Evolutionary conservation across 2,113 vertebrate species (phyloP).

Genomic region (Phycodurus eques): DNA sequence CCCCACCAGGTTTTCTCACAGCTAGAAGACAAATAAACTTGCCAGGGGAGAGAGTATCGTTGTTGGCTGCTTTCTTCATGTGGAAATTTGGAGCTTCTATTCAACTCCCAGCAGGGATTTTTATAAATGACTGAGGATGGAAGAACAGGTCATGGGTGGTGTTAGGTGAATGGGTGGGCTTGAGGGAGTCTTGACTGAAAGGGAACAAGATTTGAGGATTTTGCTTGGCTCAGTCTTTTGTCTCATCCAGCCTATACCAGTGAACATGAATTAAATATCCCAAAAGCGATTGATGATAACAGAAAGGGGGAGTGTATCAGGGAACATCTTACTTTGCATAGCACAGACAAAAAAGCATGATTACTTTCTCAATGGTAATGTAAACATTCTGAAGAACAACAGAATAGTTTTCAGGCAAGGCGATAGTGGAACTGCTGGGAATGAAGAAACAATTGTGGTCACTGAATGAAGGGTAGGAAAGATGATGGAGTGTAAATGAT

Average conservation of each 20-base stretch:
- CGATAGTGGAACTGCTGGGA: neutral
- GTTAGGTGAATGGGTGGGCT: slow-evolving; percentile 2
- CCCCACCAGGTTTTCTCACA: slow-evolving; percentile 72
- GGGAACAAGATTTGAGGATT: slow-evolving; percentile 71
- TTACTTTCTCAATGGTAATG: neutral
- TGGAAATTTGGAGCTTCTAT: slow-evolving; percentile 70
- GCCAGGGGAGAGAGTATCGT: slow-evolving; percentile 56
- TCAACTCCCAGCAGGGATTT: slow-evolving; percentile 54
- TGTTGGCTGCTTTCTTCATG: slow-evolving; percentile 67
- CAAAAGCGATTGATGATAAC: slow-evolving; percentile 6
- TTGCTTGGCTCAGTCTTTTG: slow-evolving; percentile 53
- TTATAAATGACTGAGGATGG: slow-evolving; percentile 47
- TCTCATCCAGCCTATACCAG: slow-evolving; percentile 39
- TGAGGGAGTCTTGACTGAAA: slow-evolving; percentile 45
- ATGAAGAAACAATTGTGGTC: neutral
- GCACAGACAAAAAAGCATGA: neutral
- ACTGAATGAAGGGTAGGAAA: too few species aligned
- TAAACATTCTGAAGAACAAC: neutral
- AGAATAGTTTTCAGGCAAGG: neutral
- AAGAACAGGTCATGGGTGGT: slow-evolving; percentile 35
- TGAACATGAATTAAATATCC: slow-evolving; percentile 39
- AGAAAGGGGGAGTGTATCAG: slow-evolving; percentile 4
- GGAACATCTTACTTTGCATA: neutral
- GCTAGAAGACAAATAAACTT: slow-evolving; percentile 68
- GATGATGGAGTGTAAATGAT: too few species aligned